Base-by-base conservation (phyloP, 2,113 vertebrate species). In the Atrichornis clamosus region DNA sequence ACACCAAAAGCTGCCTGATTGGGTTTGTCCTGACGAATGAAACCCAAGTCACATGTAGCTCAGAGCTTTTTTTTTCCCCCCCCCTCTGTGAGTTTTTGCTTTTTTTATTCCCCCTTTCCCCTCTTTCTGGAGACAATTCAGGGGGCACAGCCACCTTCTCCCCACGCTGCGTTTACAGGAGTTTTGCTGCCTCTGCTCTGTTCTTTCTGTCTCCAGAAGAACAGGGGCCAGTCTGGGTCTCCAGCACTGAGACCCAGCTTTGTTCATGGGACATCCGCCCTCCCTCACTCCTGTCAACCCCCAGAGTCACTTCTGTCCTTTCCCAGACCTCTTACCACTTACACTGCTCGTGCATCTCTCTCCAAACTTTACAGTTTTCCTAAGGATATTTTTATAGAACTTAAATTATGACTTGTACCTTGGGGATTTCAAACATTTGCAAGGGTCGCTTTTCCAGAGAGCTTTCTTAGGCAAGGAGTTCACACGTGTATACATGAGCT, bases 401-500 rank as follows among this genome's bases (percentile, higher is more conserved):
- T 63, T 47, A 22, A 46, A 9, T 24, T 37, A 2, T 15, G 65
- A 46, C 24, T 67, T 46, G 33, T 44, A 46, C 37, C 53, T 46
- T 55, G 23, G 16, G 39, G 18, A 16, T 50, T 86, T 44, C 23
- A 63, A 53, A 6, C 39, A 5, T 12, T 78, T 64, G 16, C n/a
- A 22, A 32, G 44, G 39, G 35, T 50, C 6, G 1, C 32, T 52
- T 65, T 84, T 76, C 53, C 9, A 1, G 15, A 21, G 23, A 75
- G 15, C 5, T 82, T 78, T 46, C 58, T 64, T 63, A 14, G 52
- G 12, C 41, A 11, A 52, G 44, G 47, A 15, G 9, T 20, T 68
- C 47, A 49, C 13, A 11, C 2, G 0, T 2, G 4, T 30, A 8
- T 24, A 1, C 7, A 11, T 4, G 58, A 72, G 18, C 20, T 19